Evolutionary conservation across 2,113 vertebrate species (phyloP), one percentile per base, ranked within the genome.

Genomic region (Bos javanicus): DNA sequence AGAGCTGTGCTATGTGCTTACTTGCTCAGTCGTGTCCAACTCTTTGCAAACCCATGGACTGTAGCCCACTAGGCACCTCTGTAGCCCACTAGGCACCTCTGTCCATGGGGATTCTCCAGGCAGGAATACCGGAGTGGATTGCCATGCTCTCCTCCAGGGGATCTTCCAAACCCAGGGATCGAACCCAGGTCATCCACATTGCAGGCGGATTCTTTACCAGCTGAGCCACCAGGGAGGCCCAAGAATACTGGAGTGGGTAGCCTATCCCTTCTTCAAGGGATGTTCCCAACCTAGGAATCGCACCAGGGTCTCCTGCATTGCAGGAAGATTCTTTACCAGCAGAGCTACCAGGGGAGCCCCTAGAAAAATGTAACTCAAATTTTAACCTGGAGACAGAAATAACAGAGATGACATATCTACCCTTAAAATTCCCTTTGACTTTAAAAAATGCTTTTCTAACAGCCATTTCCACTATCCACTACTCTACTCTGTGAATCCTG

Each of bases 141-240:
- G 67, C 67, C 67, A 74, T 39, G 67, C 67, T 23, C 67, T 74
- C 67, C 67, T 74, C 67, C 36, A 74, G 67, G 36, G n/a, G 36
- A 13, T 39, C 67, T 74, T 74, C 67, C 3, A 0, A 39, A 71
- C n/a, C 19, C 19, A 1, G n/a, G n/a, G 10, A 39, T 39, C 0
- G 10, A 39, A 23, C 36, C n/a, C 67, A 39, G 19, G 67, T 25
- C 5, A 1, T 19, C 67, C 36, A 25, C 67, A 25, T 1, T 74
- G 36, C 36, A 74, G 36, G 36, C 0, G 1, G 67, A 23, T 74
- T 74, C 67, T 74, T 74, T 39, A 74, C 67, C 36, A 74, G 19
- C 64, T 71, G n/a, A 71, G 19, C 19, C n/a, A 36, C 17, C 17
- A 71, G 64, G 17, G n/a, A 71, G 16, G 64, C 9, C 64, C n/a